Evolutionary conservation across 2,113 vertebrate species (phyloP).

Genomic region (Ranitomeya imitator): DNA sequence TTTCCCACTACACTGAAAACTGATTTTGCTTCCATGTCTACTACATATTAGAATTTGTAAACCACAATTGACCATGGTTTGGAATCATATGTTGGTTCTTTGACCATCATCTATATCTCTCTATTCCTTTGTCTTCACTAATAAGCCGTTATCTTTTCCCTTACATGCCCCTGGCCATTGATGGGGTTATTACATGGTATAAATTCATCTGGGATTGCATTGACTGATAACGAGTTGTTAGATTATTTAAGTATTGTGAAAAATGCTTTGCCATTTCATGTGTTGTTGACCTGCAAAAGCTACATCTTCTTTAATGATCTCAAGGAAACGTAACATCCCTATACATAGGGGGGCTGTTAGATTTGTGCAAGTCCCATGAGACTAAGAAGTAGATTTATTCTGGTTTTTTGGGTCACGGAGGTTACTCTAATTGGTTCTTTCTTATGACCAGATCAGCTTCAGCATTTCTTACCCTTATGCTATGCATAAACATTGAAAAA

Average conservation of each 20-base stretch:
- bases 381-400: slow-evolving; percentile 6
- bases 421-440: slow-evolving; percentile 34
- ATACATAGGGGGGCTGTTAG: not conserved
- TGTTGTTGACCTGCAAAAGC: not conserved
- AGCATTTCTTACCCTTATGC: not conserved
- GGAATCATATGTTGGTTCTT: too few relatives aligned
- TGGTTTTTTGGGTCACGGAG: not conserved
- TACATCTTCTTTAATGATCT: slow-evolving; percentile 28
- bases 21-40: not conserved
- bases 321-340: not conserved
- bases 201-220: not conserved
- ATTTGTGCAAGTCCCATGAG: not conserved
- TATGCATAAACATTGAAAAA: not conserved
- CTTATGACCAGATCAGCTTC: not conserved
- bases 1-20: not conserved
- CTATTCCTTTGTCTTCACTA: not conserved
- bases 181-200: not conserved
- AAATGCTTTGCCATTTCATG: not conserved
- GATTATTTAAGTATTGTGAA: not conserved
- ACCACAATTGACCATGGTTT: not conserved
- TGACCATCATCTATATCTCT: too few relatives aligned
- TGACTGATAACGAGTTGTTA: not conserved
- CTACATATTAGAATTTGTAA: not conserved
- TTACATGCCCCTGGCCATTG: not conserved
- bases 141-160: not conserved